Base-by-base conservation (phyloP, 2,888 invertebrate species). In the Agrochola lychnidis region DNA sequence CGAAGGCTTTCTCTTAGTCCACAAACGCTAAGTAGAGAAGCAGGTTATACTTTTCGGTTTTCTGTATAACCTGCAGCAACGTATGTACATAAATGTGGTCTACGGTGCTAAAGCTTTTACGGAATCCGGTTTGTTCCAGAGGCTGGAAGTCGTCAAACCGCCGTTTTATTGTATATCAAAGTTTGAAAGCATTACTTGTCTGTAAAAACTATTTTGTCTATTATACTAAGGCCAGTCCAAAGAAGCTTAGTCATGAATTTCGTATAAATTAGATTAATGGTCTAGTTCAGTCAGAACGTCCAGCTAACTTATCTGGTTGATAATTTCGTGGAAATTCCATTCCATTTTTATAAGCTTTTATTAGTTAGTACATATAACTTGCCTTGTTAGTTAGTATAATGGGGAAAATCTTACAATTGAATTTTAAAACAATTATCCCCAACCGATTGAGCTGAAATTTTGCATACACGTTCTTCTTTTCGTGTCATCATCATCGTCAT, bases 201-300 rank as follows among this genome's bases (percentile, higher is more conserved):
- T 6, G 16, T 19, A 7, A 51, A 53, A 57, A 30, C 25, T 6
- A 45, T 25, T 19, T 40, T 40, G 9, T 42, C 25, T 40, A 59
- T 22, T 2, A n/a, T n/a, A 25, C 9, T 12, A 36, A 42, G 57
- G 30, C 19, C 14, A 51, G 22, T 51, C 30, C 5, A 45, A 30
- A 42, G 59, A 12, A 78, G 42, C 68, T 53, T 45, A 36, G 25
- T 78, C 76, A 53, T 53, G 45, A 53, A 61, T 53, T 69, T 45
- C 22, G 16, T 51, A 59, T 36, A 51, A 61, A 51, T 68, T 42
- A 78, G 59, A 78, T 51, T 66, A 78, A 67, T 78, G 12, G 69
- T 5, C 19, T 57, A 19, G 57, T 30, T 22, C 30, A 42, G n/a
- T 42, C 30, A n/a, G n/a, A 66, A 19, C 14, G 30, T n/a, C n/a